Conservation (phyloP, 2,797 vertebrate genomes). For the Falco columbarius region DNA sequence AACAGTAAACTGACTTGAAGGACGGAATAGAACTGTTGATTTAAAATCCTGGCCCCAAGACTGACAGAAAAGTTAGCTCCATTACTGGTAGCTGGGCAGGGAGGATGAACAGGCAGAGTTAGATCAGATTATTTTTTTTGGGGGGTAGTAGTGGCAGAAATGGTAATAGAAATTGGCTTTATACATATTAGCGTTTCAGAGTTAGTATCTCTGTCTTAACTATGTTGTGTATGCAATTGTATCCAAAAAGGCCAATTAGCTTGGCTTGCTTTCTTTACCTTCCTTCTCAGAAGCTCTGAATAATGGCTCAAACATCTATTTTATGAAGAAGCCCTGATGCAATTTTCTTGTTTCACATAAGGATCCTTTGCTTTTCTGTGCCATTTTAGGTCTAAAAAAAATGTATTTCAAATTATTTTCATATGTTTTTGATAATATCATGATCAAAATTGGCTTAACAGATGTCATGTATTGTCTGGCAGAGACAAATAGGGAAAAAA, state of each 20-base stretch:
- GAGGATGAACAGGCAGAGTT: background rate
- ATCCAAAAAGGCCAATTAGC: background rate
- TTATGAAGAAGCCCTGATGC: background rate
- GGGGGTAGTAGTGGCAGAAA: rapidly evolving
- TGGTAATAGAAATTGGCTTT: background rate
- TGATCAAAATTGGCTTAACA: background rate
- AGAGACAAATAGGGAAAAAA: background rate
- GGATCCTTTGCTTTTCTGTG: background rate
- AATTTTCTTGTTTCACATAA: constrained; percentile 7
- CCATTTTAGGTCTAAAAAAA: background rate
- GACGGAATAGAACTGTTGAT: background rate
- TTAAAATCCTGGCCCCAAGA: background rate
- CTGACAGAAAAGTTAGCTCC: background rate
- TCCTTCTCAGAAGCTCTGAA: background rate
- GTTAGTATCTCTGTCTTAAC: background rate
- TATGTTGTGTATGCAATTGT: background rate
- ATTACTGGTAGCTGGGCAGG: background rate
- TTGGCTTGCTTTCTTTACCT: background rate
- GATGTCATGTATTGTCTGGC: background rate
- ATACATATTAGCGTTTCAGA: background rate
- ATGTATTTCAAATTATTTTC: constrained; percentile 12
- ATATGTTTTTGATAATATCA: background rate
- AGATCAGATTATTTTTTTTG: background rate
- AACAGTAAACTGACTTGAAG: background rate
- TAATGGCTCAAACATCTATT: background rate